These are phyloP conservation scores for Centruroides sculpturatus DNA, from an alignment of 1,140 invertebrate genomes.

Conservation along the genomic window DNA sequence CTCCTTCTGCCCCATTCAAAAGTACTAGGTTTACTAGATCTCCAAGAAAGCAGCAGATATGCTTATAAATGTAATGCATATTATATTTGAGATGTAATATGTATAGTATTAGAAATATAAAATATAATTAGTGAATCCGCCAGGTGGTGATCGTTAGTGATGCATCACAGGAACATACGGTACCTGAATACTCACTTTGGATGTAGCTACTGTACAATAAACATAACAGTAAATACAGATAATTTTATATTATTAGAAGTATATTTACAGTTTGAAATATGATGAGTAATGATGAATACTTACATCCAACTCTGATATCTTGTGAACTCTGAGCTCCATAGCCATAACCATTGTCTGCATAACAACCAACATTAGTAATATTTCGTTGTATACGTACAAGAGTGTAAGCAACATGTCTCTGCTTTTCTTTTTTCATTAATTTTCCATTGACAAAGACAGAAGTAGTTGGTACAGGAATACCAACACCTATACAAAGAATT, in stretches of 20 bases:
- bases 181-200: too few relatives aligned
- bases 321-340: slow-evolving; percentile 62
- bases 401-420: slow-evolving; percentile 50
- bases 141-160: too few relatives aligned
- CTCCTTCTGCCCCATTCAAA: too few relatives aligned
- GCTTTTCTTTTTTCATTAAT: slow-evolving; percentile 31
- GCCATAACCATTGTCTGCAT: slow-evolving; percentile 67
- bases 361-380: slow-evolving; percentile 67
- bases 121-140: too few relatives aligned
- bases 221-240: too few relatives aligned
- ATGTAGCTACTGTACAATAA: too few relatives aligned
- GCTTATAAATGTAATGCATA: too few relatives aligned
- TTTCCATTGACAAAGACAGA: slow-evolving; percentile 59
- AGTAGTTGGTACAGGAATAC: slow-evolving; percentile 61
- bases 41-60: too few relatives aligned
- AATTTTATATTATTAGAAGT: not conserved
- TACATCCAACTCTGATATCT: slow-evolving; percentile 59
- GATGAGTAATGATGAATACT: slow-evolving; percentile 27
- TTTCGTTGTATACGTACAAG: slow-evolving; percentile 62
- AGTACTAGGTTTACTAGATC: too few relatives aligned
- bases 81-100: too few relatives aligned
- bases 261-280: not conserved
- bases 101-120: too few relatives aligned
- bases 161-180: too few relatives aligned
- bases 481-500: slow-evolving; percentile 62